These are phyloP conservation scores for Pseudonaja textilis DNA, from an alignment of 2,113 vertebrate species.

Conservation along the genomic window DNA sequence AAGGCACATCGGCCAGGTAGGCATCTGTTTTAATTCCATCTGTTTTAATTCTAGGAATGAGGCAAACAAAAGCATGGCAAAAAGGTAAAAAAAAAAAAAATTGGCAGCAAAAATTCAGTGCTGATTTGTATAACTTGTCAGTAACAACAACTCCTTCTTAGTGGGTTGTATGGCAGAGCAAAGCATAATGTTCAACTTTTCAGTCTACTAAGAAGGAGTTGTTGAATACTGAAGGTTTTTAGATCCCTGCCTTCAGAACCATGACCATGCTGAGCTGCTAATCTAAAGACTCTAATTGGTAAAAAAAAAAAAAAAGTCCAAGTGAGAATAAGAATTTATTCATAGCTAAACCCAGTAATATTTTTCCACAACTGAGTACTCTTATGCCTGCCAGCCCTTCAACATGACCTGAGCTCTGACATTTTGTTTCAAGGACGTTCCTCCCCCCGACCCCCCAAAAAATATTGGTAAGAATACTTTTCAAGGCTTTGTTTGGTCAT, in stretches of 20 bases:
- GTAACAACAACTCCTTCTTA: not conserved
- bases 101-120: not conserved
- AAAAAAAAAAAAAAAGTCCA: not conserved
- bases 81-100: not conserved
- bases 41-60: not conserved
- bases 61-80: not conserved
- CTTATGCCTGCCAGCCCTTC: not conserved
- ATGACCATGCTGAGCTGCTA: not conserved
- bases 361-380: not conserved
- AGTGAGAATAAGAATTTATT: not conserved
- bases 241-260: not conserved
- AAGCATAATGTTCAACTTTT: not conserved
- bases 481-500: not conserved
- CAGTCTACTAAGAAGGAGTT: not conserved
- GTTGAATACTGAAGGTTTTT: not conserved
- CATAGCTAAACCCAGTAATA: not conserved
- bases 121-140: not conserved
- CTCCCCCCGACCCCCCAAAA: no score
- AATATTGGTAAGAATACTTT: not conserved
- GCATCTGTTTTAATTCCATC: not conserved
- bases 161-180: not conserved
- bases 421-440: not conserved
- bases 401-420: not conserved
- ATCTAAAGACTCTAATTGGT: not conserved
- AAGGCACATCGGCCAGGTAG: constrained; percentile 98